Percentiles rank a stretch among this genome's conserved stretches.
phyloP scores from a whole-genome alignment of 2,113 vertebrate species.

The Rhipidura dahli region DNA sequence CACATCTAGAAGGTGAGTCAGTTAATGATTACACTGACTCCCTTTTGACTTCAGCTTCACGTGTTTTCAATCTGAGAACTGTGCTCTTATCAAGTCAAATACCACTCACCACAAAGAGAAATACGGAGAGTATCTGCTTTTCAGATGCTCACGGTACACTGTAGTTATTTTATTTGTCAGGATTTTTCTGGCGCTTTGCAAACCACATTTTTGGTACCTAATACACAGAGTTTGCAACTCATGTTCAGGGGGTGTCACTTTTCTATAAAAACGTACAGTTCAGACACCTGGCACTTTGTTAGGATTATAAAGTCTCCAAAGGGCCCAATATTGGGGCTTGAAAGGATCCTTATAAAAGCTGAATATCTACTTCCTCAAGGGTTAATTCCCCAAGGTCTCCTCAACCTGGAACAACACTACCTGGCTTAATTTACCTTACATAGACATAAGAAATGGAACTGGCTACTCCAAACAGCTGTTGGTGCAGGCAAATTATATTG shows the following conservation, averaged over 20 bases:
- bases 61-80: neutral
- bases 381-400: neutral
- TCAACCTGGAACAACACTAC: neutral
- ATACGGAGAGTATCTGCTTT: neutral
- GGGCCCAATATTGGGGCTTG: neutral
- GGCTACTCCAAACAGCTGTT: neutral
- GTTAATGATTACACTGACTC: conserved; percentile 64
- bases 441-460: neutral
- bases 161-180: neutral
- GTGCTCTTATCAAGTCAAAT: neutral
- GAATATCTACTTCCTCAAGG: neutral
- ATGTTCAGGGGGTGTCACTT: neutral
- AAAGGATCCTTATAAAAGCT: neutral
- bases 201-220: neutral
- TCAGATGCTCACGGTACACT: neutral
- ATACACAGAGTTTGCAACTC: neutral
- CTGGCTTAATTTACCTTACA: neutral
- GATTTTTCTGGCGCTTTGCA: neutral
- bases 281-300: neutral
- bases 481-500: neutral
- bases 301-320: neutral
- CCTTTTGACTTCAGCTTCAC: conserved; percentile 39
- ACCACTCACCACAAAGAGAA: neutral
- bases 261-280: neutral
- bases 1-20: conserved; percentile 72